Percentiles rank a stretch among this genome's conserved stretches.
Evolutionary conservation across 2,888 invertebrate species (phyloP).

Genomic region (Lithophane ornitopus): DNA sequence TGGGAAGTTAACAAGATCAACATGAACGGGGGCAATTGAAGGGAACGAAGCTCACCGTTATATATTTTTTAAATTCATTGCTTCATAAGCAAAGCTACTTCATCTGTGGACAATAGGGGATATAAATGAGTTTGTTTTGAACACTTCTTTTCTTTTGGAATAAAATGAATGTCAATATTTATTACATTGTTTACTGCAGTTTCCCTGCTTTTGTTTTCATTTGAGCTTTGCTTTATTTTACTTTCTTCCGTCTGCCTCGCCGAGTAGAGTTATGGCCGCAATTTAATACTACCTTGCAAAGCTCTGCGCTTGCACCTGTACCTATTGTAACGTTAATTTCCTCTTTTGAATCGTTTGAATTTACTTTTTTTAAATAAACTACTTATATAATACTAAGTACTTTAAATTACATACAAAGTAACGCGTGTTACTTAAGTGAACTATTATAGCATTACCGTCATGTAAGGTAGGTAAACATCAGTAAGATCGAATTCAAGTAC

Average conservation of each 20-base stretch:
- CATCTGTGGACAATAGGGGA: slow-evolving; percentile 26
- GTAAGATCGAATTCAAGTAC: slow-evolving; percentile 17
- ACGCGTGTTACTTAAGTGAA: neutral
- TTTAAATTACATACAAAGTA: neutral
- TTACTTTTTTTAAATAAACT: neutral
- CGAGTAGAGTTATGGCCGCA: slow-evolving; percentile 37
- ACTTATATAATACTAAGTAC: neutral
- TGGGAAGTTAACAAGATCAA: slow-evolving; percentile 77
- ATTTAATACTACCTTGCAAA: slow-evolving; percentile 61
- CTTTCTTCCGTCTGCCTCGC: slow-evolving; percentile 36
- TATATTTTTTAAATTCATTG: slow-evolving; percentile 39
- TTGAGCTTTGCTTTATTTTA: slow-evolving; percentile 37
- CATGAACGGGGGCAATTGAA: slow-evolving; percentile 70
- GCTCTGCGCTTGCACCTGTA: slow-evolving; percentile 56
- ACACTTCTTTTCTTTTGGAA: slow-evolving; percentile 23
- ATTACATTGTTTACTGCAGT: slow-evolving; percentile 30
- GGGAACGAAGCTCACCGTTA: slow-evolving; percentile 50
- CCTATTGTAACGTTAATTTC: slow-evolving; percentile 62
- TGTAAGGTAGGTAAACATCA: neutral
- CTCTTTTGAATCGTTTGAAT: slow-evolving; percentile 52
- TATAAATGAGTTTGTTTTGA: slow-evolving; percentile 43
- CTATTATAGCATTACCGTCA: neutral
- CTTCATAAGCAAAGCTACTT: slow-evolving; percentile 39
- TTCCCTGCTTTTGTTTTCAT: slow-evolving; percentile 35
- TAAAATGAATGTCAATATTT: slow-evolving; percentile 36